These are phyloP conservation scores for Coilia nasus DNA, from an alignment of 2,797 vertebrate species.

Conservation along the genomic window DNA sequence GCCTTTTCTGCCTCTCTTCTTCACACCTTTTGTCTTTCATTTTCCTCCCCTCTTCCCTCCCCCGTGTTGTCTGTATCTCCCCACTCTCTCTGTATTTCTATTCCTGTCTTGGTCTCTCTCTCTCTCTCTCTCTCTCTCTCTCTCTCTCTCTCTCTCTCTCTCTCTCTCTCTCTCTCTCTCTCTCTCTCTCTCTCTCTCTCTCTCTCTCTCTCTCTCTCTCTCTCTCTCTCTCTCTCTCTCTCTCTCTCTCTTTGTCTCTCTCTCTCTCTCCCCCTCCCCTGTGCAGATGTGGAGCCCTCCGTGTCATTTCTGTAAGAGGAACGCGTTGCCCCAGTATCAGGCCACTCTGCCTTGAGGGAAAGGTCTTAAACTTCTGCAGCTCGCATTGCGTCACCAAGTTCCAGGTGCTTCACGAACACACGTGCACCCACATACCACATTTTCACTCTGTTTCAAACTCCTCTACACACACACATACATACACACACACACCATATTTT, in stretches of 20 bases:
- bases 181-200: conserved; percentile 28
- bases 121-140: not conserved
- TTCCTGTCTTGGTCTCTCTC: too few species aligned
- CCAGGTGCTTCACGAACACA: conserved; percentile 77
- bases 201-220: not conserved
- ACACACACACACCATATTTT: not conserved
- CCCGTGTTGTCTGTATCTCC: too few species aligned
- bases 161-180: conserved; percentile 20
- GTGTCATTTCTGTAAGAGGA: conserved; percentile 98
- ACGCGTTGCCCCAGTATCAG: conserved; percentile 95
- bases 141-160: not conserved
- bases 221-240: not conserved
- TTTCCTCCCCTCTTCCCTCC: not conserved
- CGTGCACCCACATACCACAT: not conserved
- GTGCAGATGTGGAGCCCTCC: conserved; percentile 86
- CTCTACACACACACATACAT: not conserved
- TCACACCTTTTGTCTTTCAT: too few species aligned
- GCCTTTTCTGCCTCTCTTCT: not conserved
- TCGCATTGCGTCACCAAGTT: conserved; percentile 97
- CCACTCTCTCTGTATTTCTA: too few species aligned
- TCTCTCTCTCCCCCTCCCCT: conserved; percentile 12
- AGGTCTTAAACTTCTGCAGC: conserved; percentile 96
- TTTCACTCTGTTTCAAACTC: too few species aligned
- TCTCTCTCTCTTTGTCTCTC: not conserved
- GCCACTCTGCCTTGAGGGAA: conserved; percentile 94